Evolutionary conservation across 1,140 invertebrate species (phyloP), one percentile per base, ranked within the genome.

Genomic region (Drosophila ambigua): DNA sequence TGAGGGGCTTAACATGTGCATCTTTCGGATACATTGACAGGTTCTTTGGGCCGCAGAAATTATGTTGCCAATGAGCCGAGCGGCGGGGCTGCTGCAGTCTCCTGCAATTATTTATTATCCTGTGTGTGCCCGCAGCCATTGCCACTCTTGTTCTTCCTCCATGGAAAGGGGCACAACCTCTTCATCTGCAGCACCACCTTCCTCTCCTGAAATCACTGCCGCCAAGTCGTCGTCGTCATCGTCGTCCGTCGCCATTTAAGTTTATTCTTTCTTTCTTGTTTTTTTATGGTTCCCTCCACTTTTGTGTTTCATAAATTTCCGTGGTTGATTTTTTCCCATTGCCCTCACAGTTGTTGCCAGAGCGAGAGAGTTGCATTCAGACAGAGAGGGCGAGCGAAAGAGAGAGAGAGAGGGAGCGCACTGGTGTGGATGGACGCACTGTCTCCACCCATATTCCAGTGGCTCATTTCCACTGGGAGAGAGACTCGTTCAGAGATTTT

Each of bases 361-460:
- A 69, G 20, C 44, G 66, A 20, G 64, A 69, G 35, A 45, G 58
- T 59, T 24, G 41, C 59, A 53, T 50, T 63, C 44, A 50, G 49
- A 53, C n/a, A 48, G 63, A 65, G 46, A 13, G 39, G 35, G 55
- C 54, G 51, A 65, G 61, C 39, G 16, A 52, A 61, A 52, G 23
- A 16, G 59, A 24, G 16, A 16, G 60, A 59, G 28, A 53, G n/a
- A 52, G 50, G 24, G 35, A 24, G 44, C 39, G 11, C 20, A 45
- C 58, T n/a, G 35, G 35, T 11, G 31, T 35, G 31, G 31, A 35
- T 35, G 52, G 48, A 20, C 20, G 20, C 20, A 20, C 20, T 77
- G 68, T 85, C 82, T 87, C 83, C 82, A 72, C 82, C 83, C 83
- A 87, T 87, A 85, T 85, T 85, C 83, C 78, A 85, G 74, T 87